A percentile compares a stretch with the other conserved stretches of the same genome.
Evolutionary conservation across 2,797 vertebrate genomes (phyloP).

Genomic region (Urosaurus nigricauda): DNA sequence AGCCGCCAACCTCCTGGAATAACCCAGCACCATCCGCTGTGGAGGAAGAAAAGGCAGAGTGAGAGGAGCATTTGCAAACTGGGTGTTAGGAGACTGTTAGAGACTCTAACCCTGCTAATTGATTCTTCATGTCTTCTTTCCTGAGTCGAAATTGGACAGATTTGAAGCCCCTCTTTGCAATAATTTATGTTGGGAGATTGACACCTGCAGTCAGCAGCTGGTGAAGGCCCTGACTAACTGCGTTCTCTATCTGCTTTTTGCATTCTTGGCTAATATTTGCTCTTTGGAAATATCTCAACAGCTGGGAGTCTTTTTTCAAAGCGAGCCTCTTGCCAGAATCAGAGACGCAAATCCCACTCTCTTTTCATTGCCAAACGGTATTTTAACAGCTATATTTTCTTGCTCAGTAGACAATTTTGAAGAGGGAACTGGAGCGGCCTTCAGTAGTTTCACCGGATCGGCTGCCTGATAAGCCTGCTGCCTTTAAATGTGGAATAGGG

Average conservation of each 20-base stretch:
- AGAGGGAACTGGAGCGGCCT: slow-evolving; percentile 47
- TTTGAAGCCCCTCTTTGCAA: neutral
- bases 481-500: neutral
- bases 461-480: slow-evolving; percentile 2
- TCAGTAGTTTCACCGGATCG: slow-evolving; percentile 26
- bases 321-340: slow-evolving; percentile 55
- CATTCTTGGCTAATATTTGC: slow-evolving; percentile 46
- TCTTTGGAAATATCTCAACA: slow-evolving; percentile 52
- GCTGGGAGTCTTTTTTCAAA: slow-evolving; percentile 72
- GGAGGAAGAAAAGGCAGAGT: no score
- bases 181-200: slow-evolving; percentile 43
- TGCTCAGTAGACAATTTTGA: slow-evolving; percentile 50
- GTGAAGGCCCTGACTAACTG: slow-evolving; percentile 38
- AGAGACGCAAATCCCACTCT: slow-evolving; percentile 48
- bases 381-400: slow-evolving; percentile 57
- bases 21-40: no score
- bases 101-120: neutral
- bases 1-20: no score
- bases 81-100: neutral
- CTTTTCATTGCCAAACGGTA: slow-evolving; percentile 62
- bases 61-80: no score
- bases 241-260: slow-evolving; percentile 61
- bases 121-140: slow-evolving; percentile 5
- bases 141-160: neutral
- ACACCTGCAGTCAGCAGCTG: slow-evolving; percentile 56